Base-by-base conservation (phyloP, 2,888 invertebrate genomes). In the Emmelina monodactyla region DNA sequence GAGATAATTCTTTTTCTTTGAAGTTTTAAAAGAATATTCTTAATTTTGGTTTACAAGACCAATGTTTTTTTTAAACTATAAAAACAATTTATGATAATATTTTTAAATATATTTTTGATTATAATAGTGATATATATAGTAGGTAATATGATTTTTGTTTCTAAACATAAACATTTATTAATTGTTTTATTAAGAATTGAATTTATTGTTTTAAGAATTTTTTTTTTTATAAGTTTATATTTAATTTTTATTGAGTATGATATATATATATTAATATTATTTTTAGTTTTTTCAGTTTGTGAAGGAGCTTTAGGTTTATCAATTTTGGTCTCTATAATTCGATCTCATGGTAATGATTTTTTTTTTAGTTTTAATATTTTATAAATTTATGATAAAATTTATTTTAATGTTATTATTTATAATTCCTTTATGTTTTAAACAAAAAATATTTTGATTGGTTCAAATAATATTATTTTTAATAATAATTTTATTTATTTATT, bases 31-130 rank as follows among this genome's bases (percentile, higher is more conserved):
- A 82, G 63, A 64, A 54, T 34, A 29, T 46, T 63, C 66, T 81
- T 83, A 83, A 66, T 72, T 80, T 83, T 85, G 83, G 52, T 83
- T 85, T 86, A 86, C 84, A 85, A 86, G 81, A 85, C 80, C 83
- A 84, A 82, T 80, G 71, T 85, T 86, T 85, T 85, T 42, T 49
- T 81, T 85, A 84, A 85, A 85, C 79, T 85, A 84, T 84, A 82
- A 83, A 83, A 83, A 52, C 79, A 66, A 78, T n/a, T n/a, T n/a
- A 80, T 83, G 75, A 67, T 75, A 68, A 63, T 68, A 49, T 47
- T 53, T 49, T 47, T 53, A 42, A 49, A 70, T 58, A 67, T 71
- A 49, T 62, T 50, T 55, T 41, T 72, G 43, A 49, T 79, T 49
- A 55, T 65, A 58, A 58, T 73, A 57, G 46, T 76, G 63, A 73